Percentiles rank a stretch among this genome's conserved stretches.
phyloP scores from a whole-genome alignment of 1,140 invertebrate species.

The Phenacoccus solenopsis region DNA sequence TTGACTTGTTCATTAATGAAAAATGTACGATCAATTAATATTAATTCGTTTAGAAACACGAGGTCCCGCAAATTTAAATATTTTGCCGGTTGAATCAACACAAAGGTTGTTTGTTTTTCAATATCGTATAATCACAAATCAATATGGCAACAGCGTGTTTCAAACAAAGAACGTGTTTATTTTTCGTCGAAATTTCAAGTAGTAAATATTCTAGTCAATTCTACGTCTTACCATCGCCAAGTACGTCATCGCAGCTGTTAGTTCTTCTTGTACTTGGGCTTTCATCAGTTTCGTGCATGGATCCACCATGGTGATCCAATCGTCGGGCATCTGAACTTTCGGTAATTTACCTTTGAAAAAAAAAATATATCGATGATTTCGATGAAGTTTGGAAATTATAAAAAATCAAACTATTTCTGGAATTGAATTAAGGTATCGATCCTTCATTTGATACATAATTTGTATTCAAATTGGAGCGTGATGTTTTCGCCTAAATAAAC shows the following conservation, averaged over 20 bases:
- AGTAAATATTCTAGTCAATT: background rate
- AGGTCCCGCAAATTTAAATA: too few species aligned
- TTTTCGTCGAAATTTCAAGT: background rate
- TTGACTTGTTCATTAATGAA: background rate
- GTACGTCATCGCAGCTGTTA: constrained; percentile 65
- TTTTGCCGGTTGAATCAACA: too few species aligned
- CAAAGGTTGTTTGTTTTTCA: too few species aligned
- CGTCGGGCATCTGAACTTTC: constrained; percentile 36
- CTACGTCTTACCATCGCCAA: constrained; percentile 54
- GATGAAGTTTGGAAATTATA: too few species aligned
- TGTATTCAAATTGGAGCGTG: too few species aligned
- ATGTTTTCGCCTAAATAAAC: too few species aligned
- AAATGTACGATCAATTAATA: too few species aligned
- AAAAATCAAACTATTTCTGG: too few species aligned
- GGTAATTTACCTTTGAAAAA: constrained; percentile 35
- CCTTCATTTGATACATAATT: too few species aligned
- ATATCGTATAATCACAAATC: background rate
- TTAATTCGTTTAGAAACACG: background rate
- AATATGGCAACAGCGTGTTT: background rate
- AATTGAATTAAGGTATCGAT: too few species aligned
- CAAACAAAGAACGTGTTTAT: background rate
- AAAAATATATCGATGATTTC: too few species aligned
- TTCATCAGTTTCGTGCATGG: constrained; percentile 48
- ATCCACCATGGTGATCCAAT: constrained; percentile 52
- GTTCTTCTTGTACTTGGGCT: constrained; percentile 60